Conservation (phyloP, 2,888 invertebrate species). For the Lasioglossum leucozonium region DNA sequence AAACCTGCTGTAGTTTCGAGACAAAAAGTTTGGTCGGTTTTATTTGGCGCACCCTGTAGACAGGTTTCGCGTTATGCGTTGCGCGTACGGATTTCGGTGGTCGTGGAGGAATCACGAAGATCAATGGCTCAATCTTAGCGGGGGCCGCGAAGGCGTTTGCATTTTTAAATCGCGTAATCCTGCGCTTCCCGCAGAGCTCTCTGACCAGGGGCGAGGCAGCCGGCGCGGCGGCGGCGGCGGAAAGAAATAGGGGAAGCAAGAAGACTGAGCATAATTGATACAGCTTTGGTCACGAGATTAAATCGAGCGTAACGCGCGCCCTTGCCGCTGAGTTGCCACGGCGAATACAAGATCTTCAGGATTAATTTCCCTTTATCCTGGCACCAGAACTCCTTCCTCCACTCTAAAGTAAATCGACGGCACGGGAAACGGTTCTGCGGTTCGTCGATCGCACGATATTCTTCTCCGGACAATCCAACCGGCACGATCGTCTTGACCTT, state of each 20-base stretch:
- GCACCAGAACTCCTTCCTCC: conserved; percentile 31
- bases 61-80: background rate
- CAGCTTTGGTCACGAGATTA: conserved; percentile 74
- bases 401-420: conserved; percentile 12
- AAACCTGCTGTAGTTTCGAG: background rate
- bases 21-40: background rate
- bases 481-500: background rate
- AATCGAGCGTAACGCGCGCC: conserved; percentile 70
- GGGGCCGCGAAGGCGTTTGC: conserved; percentile 20
- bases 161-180: conserved; percentile 62
- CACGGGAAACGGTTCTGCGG: conserved; percentile 7
- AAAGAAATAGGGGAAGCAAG: conserved; percentile 32
- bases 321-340: conserved; percentile 43
- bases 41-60: background rate
- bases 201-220: background rate
- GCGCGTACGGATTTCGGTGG: conserved; percentile 6
- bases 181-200: background rate
- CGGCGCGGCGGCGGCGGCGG: conserved; percentile 6
- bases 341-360: conserved; percentile 72
- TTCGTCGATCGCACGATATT: conserved; percentile 41
- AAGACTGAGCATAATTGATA: conserved; percentile 71
- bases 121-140: conserved; percentile 42
- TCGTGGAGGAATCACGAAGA: conserved; percentile 19
- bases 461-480: background rate
- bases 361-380: conserved; percentile 73